Evolutionary conservation across 2,888 invertebrate genomes (phyloP).

Genomic region (Notocelia uddmanniana): DNA sequence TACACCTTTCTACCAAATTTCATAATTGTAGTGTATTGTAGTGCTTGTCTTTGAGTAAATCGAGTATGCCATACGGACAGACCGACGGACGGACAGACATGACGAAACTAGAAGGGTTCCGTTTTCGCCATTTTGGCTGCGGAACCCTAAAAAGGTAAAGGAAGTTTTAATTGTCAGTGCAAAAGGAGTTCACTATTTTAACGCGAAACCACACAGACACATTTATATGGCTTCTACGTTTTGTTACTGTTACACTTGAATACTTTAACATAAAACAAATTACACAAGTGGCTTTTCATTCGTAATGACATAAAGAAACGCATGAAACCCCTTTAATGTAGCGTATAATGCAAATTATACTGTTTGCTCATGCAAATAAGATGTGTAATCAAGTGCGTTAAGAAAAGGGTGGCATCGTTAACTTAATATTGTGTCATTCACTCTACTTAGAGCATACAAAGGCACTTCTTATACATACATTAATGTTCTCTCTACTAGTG

Average conservation of each 20-base stretch:
- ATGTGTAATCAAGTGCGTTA: slow-evolving; percentile 47
- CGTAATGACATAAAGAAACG: slow-evolving; percentile 30
- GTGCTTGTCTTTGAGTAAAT: too few species aligned
- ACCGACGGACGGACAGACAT: too few species aligned
- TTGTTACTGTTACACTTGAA: slow-evolving; percentile 15
- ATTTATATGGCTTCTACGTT: background rate
- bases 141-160: too few species aligned
- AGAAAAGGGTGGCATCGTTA: slow-evolving; percentile 47
- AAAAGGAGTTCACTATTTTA: background rate
- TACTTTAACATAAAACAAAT: slow-evolving; percentile 36
- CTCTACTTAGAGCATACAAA: background rate
- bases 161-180: too few species aligned
- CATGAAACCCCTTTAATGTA: slow-evolving; percentile 13
- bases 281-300: slow-evolving; percentile 27
- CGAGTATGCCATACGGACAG: too few species aligned
- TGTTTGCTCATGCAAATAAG: slow-evolving; percentile 50
- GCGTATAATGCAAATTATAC: slow-evolving; percentile 42
- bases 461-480: too few species aligned
- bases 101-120: too few species aligned
- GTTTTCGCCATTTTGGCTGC: too few species aligned
- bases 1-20: too few species aligned
- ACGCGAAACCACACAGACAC: background rate
- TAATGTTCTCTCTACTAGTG: too few species aligned
- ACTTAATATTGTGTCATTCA: slow-evolving; percentile 43
- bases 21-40: too few species aligned